Evolutionary conservation across 35 echinoderm and acorn worm species (phyloP).

Genomic region (Apostichopus californicus): DNA sequence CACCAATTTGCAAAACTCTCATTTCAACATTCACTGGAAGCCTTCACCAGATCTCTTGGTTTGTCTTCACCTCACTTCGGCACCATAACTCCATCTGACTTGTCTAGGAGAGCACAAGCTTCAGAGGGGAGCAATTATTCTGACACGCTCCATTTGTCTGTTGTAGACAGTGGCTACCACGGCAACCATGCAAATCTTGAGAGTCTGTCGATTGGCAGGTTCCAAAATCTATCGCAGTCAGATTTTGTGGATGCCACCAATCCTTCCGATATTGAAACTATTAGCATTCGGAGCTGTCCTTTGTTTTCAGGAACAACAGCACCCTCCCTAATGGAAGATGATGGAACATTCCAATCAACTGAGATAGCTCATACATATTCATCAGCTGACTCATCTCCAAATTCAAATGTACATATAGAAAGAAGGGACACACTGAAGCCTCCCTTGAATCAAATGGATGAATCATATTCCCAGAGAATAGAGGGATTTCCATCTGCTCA

Average conservation of each 20-base stretch:
- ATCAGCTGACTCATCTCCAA: background rate
- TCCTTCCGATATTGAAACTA: background rate
- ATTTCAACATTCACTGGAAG: slow-evolving; percentile 4
- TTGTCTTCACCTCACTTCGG: background rate
- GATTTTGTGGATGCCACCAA: background rate
- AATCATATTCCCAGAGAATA: background rate
- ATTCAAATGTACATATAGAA: background rate
- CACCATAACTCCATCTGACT: background rate
- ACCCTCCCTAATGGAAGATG: background rate
- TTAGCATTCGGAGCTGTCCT: background rate
- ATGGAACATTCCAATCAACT: background rate
- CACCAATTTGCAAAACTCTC: slow-evolving; percentile 13
- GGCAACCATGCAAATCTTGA: slow-evolving; percentile 19
- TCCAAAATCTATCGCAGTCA: background rate
- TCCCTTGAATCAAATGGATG: background rate
- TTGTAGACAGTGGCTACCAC: slow-evolving; percentile 37
- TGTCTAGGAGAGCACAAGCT: background rate
- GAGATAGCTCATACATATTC: slow-evolving; percentile 1
- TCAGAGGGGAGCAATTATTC: background rate
- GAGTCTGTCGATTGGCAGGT: background rate
- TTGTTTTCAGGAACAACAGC: background rate
- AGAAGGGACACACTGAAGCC: background rate
- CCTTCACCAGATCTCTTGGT: background rate
- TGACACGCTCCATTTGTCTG: slow-evolving; percentile 3
- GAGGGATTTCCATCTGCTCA: too few relatives aligned